These are phyloP conservation scores for Osmoderma eremita DNA, from an alignment of 2,888 invertebrate species.

Conservation along the genomic window DNA sequence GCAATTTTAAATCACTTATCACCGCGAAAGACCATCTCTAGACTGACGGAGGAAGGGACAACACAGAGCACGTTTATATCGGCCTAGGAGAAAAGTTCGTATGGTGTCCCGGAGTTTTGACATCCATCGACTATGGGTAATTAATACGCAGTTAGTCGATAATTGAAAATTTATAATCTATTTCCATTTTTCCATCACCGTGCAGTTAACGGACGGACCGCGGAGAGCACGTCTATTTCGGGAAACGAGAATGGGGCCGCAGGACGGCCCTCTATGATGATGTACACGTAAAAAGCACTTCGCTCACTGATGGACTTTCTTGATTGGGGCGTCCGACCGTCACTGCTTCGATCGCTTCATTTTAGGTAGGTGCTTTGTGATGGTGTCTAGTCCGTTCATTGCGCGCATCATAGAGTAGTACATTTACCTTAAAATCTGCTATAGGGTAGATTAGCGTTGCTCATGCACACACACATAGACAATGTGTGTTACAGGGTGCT, in stretches of 20 bases:
- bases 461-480: too few relatives aligned
- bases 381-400: too few relatives aligned
- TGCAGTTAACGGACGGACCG: not conserved
- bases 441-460: too few relatives aligned
- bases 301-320: constrained; percentile 36
- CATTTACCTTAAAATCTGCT: too few relatives aligned
- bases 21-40: too few relatives aligned
- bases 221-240: constrained; percentile 37
- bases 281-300: constrained; percentile 27
- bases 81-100: not conserved
- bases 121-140: constrained; percentile 22
- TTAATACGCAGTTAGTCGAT: constrained; percentile 31
- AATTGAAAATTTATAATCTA: constrained; percentile 41
- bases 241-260: constrained; percentile 22
- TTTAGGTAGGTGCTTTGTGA: not conserved
- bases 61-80: too few relatives aligned
- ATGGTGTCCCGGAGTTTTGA: constrained; percentile 8
- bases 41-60: too few relatives aligned
- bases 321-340: constrained; percentile 28
- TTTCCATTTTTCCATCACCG: constrained; percentile 32
- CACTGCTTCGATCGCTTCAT: not conserved
- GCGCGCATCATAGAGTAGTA: too few relatives aligned
- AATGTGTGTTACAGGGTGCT: too few relatives aligned
- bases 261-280: too few relatives aligned
- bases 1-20: too few relatives aligned